Evolutionary conservation across 92 coral and sea anemone genomes (phyloP).

Genomic region (Metridium senile): DNA sequence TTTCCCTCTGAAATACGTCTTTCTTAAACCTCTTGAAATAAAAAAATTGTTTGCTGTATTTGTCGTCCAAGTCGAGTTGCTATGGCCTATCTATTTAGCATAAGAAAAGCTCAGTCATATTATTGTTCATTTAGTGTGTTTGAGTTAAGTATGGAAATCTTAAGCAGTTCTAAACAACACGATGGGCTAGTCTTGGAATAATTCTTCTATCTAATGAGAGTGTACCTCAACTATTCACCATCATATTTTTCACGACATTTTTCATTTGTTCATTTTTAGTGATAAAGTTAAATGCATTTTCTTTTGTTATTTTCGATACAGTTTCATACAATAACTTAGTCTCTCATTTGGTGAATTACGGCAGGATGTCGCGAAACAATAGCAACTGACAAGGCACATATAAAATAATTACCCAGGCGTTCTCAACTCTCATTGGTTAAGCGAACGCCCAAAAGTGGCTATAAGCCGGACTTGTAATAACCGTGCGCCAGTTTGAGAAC

Average conservation of each 20-base stretch:
- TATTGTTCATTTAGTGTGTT: conserved; percentile 67
- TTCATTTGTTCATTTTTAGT: conserved; percentile 17
- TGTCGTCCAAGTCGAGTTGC: conserved; percentile 44
- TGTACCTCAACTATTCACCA: conserved; percentile 21
- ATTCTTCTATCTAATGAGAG: conserved; percentile 8
- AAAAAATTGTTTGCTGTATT: conserved; percentile 38
- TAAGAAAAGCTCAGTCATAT: conserved; percentile 49
- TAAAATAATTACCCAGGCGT: conserved; percentile 58
- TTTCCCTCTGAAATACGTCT: conserved; percentile 35
- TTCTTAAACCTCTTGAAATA: conserved; percentile 33
- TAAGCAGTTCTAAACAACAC: conserved; percentile 35
- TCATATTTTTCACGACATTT: conserved; percentile 23
- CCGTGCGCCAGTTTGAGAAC: conserved; percentile 73
- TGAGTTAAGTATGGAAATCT: conserved; percentile 54
- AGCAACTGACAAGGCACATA: conserved; percentile 61
- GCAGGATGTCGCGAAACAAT: conserved; percentile 80
- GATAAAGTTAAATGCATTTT: conserved; percentile 32
- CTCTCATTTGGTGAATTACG: conserved; percentile 62
- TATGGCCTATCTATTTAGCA: conserved; percentile 40
- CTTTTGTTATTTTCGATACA: conserved; percentile 60
- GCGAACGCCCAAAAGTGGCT: conserved; percentile 79
- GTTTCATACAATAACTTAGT: conserved; percentile 59
- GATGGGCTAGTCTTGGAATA: conserved; percentile 35
- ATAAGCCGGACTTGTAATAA: conserved; percentile 71
- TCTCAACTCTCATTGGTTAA: conserved; percentile 76